phyloP scores from a whole-genome alignment of 1,140 invertebrate genomes.

The Euwallacea fornicatus region DNA sequence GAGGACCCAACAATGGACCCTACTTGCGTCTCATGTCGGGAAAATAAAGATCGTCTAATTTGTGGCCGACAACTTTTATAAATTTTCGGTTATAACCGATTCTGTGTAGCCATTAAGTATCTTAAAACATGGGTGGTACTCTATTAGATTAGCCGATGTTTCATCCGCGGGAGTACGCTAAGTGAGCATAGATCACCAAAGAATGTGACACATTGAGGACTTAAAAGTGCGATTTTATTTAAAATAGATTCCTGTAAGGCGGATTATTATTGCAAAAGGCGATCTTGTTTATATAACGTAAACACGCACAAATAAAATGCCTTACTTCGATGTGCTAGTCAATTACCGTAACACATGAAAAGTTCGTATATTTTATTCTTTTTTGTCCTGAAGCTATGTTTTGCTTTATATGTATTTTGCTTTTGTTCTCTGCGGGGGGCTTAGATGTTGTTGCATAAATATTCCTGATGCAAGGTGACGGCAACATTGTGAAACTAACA shows the following conservation, averaged over 20 bases:
- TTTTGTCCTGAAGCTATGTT: background rate
- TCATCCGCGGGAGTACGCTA: background rate
- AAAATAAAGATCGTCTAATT: constrained; percentile 26
- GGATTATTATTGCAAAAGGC: constrained; percentile 10
- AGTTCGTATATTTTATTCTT: background rate
- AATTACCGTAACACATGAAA: constrained; percentile 12
- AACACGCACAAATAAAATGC: constrained; percentile 9
- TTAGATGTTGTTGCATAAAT: background rate
- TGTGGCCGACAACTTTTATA: constrained; percentile 22
- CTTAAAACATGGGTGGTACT: no score
- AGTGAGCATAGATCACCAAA: background rate
- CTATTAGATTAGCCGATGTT: no score
- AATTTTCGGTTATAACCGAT: constrained; percentile 7
- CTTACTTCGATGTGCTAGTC: constrained; percentile 7
- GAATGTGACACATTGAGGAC: no score
- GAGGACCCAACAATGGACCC: constrained; percentile 14
- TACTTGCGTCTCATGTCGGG: constrained; percentile 17
- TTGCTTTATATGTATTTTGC: background rate
- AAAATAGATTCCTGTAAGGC: background rate
- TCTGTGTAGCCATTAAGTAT: no score
- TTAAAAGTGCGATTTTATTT: background rate
- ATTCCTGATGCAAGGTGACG: background rate
- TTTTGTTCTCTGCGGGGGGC: background rate
- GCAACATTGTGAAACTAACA: background rate
- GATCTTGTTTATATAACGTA: constrained; percentile 11